Percentiles rank a stretch among this genome's conserved stretches.
Evolutionary conservation across 2,113 vertebrate species (phyloP).

Genomic region (Aegotheles bennettii): DNA sequence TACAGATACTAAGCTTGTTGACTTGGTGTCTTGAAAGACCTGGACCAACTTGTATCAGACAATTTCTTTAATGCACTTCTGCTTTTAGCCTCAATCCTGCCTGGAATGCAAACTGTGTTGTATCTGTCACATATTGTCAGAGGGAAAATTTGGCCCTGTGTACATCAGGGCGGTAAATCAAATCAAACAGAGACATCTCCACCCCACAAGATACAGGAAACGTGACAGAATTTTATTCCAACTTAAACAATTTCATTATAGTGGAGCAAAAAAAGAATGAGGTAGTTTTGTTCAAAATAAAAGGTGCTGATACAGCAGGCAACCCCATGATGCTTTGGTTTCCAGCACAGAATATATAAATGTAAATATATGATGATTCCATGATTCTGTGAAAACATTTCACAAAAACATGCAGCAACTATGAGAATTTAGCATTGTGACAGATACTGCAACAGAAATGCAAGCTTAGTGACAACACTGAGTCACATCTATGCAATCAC

Average conservation of each 20-base stretch:
- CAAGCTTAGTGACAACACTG: neutral
- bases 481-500: neutral
- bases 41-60: neutral
- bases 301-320: neutral
- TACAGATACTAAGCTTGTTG: neutral
- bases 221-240: neutral
- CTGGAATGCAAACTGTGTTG: neutral
- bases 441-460: neutral
- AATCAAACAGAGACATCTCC: neutral
- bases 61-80: neutral
- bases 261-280: neutral
- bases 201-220: neutral
- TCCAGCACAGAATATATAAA: neutral
- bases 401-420: neutral
- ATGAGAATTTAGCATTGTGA: neutral
- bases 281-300: neutral
- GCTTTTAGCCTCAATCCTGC: neutral
- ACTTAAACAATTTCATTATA: neutral
- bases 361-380: too few species aligned
- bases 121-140: neutral
- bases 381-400: too few species aligned
- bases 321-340: neutral
- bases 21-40: neutral
- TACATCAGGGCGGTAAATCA: neutral
- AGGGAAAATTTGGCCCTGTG: neutral